Conservation (phyloP, 2,113 vertebrate species). For the human region GRCh38 chr1:246622501-246623000, state of each 20-base stretch:
- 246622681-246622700: neutral
- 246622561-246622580: neutral
- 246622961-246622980: too few species aligned
- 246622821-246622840: too few species aligned
- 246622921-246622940: too few species aligned
- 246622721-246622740: neutral
- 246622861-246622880: too few species aligned
- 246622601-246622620: neutral
- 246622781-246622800: neutral
- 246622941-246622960: too few species aligned
- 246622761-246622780: neutral
- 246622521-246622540: neutral
- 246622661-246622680: neutral
- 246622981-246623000: too few species aligned
- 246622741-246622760: neutral
- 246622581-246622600: neutral
- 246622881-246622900: too few species aligned
- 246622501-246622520: neutral
- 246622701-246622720: neutral
- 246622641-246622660: neutral
- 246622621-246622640: neutral
- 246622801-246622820: neutral
- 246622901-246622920: too few species aligned
- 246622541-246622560: neutral
- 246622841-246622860: too few species aligned